phyloP scores from a whole-genome alignment of 1,140 invertebrate genomes.

The Vanessa tameamea region DNA sequence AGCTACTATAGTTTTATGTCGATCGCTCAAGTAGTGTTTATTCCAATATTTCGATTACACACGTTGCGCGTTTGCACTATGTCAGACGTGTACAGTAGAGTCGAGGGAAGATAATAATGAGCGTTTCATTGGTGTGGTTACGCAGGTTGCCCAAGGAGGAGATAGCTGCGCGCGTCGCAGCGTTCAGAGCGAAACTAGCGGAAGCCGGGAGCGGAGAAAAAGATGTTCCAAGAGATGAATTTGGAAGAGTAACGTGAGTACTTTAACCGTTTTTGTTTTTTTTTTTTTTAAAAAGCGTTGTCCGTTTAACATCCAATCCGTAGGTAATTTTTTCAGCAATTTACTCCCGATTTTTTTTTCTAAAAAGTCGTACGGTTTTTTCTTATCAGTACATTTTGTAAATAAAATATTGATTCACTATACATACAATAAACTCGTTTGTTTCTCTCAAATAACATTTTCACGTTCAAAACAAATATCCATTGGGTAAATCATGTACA shows the following conservation, averaged over 20 bases:
- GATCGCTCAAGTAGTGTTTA: constrained; percentile 37
- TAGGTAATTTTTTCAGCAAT: not conserved
- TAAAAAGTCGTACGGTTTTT: no score
- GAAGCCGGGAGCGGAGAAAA: constrained; percentile 81
- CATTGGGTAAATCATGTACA: no score
- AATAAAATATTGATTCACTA: no score
- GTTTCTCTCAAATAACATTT: no score
- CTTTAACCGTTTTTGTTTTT: no score
- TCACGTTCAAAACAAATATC: no score
- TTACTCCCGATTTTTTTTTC: not conserved
- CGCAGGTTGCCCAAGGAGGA: constrained; percentile 88
- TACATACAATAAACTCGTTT: no score
- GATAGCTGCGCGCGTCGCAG: constrained; percentile 89
- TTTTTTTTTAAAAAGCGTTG: no score
- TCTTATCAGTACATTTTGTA: no score
- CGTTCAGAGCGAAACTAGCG: constrained; percentile 90
- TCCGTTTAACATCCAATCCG: no score
- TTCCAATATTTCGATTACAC: constrained; percentile 39
- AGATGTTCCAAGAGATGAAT: constrained; percentile 85
- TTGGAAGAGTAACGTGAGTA: constrained; percentile 89
- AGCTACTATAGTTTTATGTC: constrained; percentile 48
- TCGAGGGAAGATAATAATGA: constrained; percentile 52
- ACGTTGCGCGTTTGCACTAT: not conserved
- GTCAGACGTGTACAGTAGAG: not conserved
- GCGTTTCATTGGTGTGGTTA: constrained; percentile 73